These are phyloP conservation scores for Pangasius krempfi DNA, from an alignment of 2,797 vertebrate species.

Conservation along the genomic window DNA sequence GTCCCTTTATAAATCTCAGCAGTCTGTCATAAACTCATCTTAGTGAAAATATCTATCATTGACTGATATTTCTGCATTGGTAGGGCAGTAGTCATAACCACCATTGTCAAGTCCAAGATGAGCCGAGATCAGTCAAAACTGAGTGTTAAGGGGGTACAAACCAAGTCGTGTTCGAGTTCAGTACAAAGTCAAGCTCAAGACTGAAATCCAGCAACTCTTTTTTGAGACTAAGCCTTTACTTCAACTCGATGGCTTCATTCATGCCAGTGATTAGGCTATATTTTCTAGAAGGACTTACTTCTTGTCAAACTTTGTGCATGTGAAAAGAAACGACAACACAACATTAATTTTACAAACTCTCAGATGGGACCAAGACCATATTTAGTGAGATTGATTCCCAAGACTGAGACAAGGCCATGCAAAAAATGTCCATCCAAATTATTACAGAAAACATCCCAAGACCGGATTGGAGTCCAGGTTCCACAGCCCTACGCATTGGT, in stretches of 20 bases:
- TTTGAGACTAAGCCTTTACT: neutral
- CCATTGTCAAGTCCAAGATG: neutral
- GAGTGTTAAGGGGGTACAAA: neutral
- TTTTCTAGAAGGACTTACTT: neutral
- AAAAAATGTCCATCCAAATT: neutral
- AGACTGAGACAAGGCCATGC: too few species aligned
- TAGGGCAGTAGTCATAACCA: neutral
- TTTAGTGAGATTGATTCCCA: neutral
- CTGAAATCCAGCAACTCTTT: neutral
- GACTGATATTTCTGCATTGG: neutral
- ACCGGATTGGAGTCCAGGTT: neutral
- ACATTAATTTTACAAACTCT: neutral
- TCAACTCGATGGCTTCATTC: neutral
- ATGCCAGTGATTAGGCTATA: neutral
- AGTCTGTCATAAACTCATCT: slow-evolving; percentile 11
- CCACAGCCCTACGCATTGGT: neutral
- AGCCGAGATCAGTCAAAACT: neutral
- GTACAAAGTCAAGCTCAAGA: neutral
- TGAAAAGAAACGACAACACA: neutral
- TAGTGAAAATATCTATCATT: neutral
- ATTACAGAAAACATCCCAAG: neutral
- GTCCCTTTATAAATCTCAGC: slow-evolving; percentile 1
- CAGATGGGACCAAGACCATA: neutral
- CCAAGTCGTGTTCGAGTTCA: neutral
- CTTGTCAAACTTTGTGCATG: neutral